Conservation (phyloP, 2,797 vertebrate species). For the Prionace glauca region DNA sequence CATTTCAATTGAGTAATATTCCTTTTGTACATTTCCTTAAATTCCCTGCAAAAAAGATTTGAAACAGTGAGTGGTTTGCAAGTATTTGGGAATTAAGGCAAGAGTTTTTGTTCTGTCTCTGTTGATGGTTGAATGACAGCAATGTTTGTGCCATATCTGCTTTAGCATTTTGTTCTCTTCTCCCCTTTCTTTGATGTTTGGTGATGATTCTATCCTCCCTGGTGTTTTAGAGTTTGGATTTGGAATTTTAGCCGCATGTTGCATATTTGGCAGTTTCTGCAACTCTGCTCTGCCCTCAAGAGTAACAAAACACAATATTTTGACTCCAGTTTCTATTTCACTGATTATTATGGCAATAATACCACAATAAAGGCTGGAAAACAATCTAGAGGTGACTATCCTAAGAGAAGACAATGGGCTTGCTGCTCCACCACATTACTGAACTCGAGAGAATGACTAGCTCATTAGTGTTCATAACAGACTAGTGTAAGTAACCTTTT, state of each 20-base stretch:
- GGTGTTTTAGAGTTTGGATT: background rate
- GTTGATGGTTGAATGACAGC: background rate
- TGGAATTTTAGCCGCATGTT: background rate
- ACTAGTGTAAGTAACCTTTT: background rate
- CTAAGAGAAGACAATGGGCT: background rate
- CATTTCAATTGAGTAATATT: slow-evolving; percentile 14
- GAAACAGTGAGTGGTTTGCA: background rate
- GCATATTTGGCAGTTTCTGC: background rate
- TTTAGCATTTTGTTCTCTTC: background rate
- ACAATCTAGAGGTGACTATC: background rate
- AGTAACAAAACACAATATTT: background rate
- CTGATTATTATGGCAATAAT: background rate
- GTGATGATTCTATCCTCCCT: background rate
- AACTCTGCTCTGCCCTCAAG: background rate
- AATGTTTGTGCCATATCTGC: background rate
- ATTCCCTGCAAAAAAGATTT: slow-evolving; percentile 13
- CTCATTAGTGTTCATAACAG: background rate
- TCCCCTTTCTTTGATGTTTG: background rate
- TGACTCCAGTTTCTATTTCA: background rate
- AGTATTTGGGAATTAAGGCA: background rate
- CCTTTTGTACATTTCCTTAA: slow-evolving; percentile 14
- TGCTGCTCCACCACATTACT: background rate
- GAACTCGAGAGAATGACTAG: background rate
- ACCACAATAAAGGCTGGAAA: background rate
- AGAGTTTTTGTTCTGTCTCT: background rate